A percentile compares a stretch with the other conserved stretches of the same genome.
These are phyloP conservation scores for Cynaeus angustus DNA, from an alignment of 2,888 invertebrate genomes.

Conservation along the genomic window DNA sequence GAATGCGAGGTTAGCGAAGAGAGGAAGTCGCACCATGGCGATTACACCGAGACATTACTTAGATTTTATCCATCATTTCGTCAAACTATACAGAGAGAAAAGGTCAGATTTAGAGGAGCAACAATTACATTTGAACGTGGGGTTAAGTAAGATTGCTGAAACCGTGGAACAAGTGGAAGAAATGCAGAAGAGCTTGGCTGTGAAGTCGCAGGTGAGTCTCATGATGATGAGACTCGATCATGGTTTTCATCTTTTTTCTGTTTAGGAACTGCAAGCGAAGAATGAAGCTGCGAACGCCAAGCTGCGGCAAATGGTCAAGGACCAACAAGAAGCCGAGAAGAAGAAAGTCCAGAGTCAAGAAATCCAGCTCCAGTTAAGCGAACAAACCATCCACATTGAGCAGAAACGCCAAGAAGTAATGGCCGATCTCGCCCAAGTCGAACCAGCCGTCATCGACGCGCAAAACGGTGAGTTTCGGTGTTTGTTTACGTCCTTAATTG, in stretches of 20 bases:
- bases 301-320: constrained; percentile 98
- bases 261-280: constrained; percentile 92
- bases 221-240: too few relatives aligned
- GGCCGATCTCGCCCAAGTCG: constrained; percentile 97
- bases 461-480: constrained; percentile 83
- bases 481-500: constrained; percentile 15
- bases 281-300: constrained; percentile 99
- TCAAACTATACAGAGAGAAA: constrained; percentile 97
- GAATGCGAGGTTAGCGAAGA: constrained; percentile 90
- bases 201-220: constrained; percentile 91
- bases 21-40: constrained; percentile 96
- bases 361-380: constrained; percentile 86
- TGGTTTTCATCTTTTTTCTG: too few relatives aligned
- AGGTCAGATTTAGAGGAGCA: constrained; percentile 98
- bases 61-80: constrained; percentile 99
- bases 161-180: constrained; percentile 99
- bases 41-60: constrained; percentile 98
- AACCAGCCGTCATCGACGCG: constrained; percentile 99
- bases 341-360: constrained; percentile 99
- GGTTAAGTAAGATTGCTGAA: constrained; percentile 98
- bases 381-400: constrained; percentile 94
- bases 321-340: constrained; percentile 99
- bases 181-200: constrained; percentile 98
- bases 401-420: constrained; percentile 95
- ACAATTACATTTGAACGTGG: constrained; percentile 98